These are phyloP conservation scores for Chaetodon trifascialis DNA, from an alignment of 2,113 vertebrate species.

Conservation along the genomic window DNA sequence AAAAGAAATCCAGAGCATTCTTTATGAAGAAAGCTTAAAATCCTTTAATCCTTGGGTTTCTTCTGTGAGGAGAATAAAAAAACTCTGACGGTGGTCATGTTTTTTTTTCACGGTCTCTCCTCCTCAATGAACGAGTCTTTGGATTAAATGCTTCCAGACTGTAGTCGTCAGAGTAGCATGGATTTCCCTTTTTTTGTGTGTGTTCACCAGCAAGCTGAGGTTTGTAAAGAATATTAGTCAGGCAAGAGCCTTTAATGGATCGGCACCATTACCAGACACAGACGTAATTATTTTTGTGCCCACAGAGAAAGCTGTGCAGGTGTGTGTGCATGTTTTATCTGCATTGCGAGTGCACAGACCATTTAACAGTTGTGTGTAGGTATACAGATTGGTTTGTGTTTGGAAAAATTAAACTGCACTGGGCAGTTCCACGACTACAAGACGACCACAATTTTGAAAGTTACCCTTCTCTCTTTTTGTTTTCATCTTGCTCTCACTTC, in stretches of 20 bases:
- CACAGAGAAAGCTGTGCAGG: neutral
- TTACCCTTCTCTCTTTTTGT: neutral
- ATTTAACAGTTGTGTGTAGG: neutral
- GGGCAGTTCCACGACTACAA: neutral
- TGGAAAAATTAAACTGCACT: neutral
- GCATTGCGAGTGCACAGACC: neutral
- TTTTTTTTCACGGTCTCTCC: conserved; percentile 37
- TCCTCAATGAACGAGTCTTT: conserved; percentile 27
- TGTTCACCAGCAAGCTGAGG: conserved; percentile 12
- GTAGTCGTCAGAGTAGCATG: conserved; percentile 17
- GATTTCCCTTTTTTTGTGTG: conserved; percentile 11
- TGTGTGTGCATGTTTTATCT: neutral
- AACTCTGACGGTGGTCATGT: conserved; percentile 25
- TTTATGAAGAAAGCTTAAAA: conserved; percentile 42
- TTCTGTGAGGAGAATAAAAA: conserved; percentile 44
- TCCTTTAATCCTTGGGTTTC: conserved; percentile 44
- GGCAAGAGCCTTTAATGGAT: conserved; percentile 12
- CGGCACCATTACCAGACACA: neutral
- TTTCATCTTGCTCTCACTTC: neutral
- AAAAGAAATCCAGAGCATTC: conserved; percentile 39
- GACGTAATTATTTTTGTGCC: neutral
- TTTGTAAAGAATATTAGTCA: conserved; percentile 12
- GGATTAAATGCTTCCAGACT: conserved; percentile 33
- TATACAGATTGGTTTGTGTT: neutral
- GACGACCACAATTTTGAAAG: neutral